A percentile compares a stretch with the other conserved stretches of the same genome.
These are phyloP conservation scores for Melitaea cinxia DNA, from an alignment of 1,140 invertebrate species.

Conservation along the genomic window DNA sequence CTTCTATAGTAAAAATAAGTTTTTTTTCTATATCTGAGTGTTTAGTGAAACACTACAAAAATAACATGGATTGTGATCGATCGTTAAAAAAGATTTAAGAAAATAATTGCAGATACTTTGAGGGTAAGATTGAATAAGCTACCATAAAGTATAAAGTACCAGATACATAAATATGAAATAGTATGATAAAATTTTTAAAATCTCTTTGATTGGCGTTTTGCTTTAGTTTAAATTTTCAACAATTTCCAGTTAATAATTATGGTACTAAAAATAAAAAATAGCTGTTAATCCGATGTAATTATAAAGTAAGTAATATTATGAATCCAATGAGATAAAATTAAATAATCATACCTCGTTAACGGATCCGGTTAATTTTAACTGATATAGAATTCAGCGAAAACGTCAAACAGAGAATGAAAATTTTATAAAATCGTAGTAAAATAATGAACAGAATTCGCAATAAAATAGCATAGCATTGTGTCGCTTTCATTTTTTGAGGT, in stretches of 20 bases:
- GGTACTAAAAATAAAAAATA: not conserved
- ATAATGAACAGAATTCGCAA: slow-evolving; percentile 6
- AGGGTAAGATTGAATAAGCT: not conserved
- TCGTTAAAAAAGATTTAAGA: not conserved
- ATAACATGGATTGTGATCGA: not conserved
- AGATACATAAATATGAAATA: not conserved
- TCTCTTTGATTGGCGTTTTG: not conserved
- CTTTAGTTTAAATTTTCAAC: not conserved
- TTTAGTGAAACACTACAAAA: not conserved
- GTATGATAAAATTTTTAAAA: too few species aligned
- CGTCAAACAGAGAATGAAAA: slow-evolving; percentile 10
- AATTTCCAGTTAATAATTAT: not conserved
- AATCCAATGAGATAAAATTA: not conserved
- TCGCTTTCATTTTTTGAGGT: not conserved
- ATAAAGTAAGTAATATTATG: too few species aligned
- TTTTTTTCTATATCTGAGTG: not conserved
- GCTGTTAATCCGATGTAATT: not conserved
- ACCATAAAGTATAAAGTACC: not conserved
- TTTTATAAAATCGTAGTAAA: not conserved
- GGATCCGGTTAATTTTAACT: not conserved
- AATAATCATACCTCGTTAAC: not conserved
- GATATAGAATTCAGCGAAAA: not conserved
- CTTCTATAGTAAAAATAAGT: not conserved
- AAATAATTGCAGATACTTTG: not conserved
- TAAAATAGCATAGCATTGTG: slow-evolving; percentile 1